Percentiles rank a stretch among this genome's conserved stretches.
These are phyloP conservation scores for Smutsia gigantea DNA, from an alignment of 2,797 vertebrate species.

Conservation along the genomic window DNA sequence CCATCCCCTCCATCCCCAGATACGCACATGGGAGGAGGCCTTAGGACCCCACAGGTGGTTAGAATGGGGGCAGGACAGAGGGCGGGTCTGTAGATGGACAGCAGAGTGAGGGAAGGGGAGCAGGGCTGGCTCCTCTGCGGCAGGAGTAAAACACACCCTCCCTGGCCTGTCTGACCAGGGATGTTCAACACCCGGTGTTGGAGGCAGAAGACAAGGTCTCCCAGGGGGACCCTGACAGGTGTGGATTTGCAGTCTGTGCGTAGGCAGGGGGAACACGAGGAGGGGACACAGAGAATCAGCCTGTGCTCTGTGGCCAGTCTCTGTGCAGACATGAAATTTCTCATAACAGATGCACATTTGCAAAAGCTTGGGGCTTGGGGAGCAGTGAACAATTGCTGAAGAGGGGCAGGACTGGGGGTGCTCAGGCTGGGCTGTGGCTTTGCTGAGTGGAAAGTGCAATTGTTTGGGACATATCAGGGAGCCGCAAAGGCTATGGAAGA, in stretches of 20 bases:
- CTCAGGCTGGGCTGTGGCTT: not conserved
- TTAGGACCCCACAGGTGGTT: not conserved
- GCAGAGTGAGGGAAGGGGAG: not conserved
- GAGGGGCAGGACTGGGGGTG: fast-evolving
- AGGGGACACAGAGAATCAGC: not conserved
- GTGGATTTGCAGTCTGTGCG: not conserved
- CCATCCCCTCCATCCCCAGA: fast-evolving
- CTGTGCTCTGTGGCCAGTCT: too few species aligned
- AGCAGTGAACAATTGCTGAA: fast-evolving
- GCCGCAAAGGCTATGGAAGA: not conserved
- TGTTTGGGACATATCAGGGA: not conserved
- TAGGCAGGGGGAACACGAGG: not conserved
- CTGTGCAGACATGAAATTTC: not conserved
- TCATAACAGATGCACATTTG: not conserved
- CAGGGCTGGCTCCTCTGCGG: not conserved
- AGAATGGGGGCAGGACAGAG: not conserved
- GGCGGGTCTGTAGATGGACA: fast-evolving
- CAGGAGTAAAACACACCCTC: not conserved
- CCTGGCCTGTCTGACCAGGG: fast-evolving
- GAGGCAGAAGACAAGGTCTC: fast-evolving
- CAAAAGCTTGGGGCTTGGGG: not conserved
- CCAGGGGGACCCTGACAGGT: fast-evolving
- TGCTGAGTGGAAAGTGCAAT: too few species aligned
- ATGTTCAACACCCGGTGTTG: not conserved
- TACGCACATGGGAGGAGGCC: not conserved